Evolutionary conservation across 2,797 vertebrate genomes (phyloP), one percentile per base, ranked within the genome.

Genomic region (Neosalanx taihuensis): DNA sequence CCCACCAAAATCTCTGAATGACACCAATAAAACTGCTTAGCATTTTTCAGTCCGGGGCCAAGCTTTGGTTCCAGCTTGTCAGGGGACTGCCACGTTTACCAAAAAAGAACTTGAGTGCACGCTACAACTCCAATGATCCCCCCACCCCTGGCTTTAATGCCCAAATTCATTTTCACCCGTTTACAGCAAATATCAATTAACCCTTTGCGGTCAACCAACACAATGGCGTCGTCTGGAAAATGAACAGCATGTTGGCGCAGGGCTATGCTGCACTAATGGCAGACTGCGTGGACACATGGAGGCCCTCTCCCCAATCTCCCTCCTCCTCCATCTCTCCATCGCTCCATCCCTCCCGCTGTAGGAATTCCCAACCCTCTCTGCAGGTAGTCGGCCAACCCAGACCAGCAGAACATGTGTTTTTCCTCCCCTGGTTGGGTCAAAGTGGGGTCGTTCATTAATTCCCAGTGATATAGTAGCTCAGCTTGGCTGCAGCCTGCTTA

Each of bases 341-440:
- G 85, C 77, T 64, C 86, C 87, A 84, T 90, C 91, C 90, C 89
- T 92, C 90, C 92, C 81, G 92, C 89, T 91, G 89, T 85, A 92
- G 90, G 88, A 91, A 93, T 94, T 93, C 92, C 92, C 92, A 93
- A 93, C 90, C 90, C 89, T 94, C 95, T 93, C 94, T 84, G 92
- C 93, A 94, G 95, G 94, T 94, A 91, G 91, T 91, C 94, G 87
- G 89, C 91, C 90, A 83, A 81, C 92, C 91, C 89, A 88, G 92
- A 93, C 93, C 93, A 92, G 87, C 88, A 93, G 94, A 95, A 95
- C 93, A 96, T 95, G 94, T 94, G 92, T 94, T 93, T 56, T 94
- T 90, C 90, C 93, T 92, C 91, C 89, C 84, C 86, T 87, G 88
- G 90, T 87, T 87, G 92, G 95, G 94, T 95, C 93, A 95, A 79